Evolutionary conservation across 2,888 invertebrate species (phyloP).

Genomic region (Pseudococcus longispinus): DNA sequence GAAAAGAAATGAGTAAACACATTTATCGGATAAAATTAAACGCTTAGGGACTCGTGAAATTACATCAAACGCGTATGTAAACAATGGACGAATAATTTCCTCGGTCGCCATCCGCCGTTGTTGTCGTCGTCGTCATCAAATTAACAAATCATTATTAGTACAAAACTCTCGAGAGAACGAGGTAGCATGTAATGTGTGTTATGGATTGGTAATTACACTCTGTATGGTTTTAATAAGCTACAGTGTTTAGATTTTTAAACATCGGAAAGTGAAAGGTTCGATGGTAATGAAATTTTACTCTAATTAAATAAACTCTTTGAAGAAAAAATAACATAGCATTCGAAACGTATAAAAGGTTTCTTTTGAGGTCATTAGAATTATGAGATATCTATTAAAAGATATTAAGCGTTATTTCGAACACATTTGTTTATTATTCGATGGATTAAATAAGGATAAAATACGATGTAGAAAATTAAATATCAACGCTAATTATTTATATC

Average conservation of each 20-base stretch:
- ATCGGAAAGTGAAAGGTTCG: not conserved
- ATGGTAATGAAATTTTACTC: not conserved
- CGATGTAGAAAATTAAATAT: not conserved
- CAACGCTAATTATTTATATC: not conserved
- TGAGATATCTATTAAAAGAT: not conserved
- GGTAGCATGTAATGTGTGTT: not conserved
- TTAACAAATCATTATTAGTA: not conserved
- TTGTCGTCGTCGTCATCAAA: not conserved
- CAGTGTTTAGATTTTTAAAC: not conserved
- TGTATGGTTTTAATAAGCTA: not conserved
- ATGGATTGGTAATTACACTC: not conserved
- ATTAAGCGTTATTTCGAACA: not conserved
- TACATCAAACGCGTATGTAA: conserved; percentile 10
- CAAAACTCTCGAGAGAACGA: not conserved
- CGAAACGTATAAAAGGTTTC: not conserved
- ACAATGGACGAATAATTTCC: not conserved
- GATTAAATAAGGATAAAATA: not conserved
- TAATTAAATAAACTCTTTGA: not conserved
- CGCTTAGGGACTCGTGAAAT: not conserved
- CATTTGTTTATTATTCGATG: not conserved
- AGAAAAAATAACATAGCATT: not conserved
- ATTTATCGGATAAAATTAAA: not conserved
- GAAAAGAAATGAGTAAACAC: not conserved
- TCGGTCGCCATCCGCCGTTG: not conserved
- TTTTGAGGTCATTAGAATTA: not conserved